Conservation (phyloP, 2,797 vertebrate species). For the Basileuterus tristriatus region DNA sequence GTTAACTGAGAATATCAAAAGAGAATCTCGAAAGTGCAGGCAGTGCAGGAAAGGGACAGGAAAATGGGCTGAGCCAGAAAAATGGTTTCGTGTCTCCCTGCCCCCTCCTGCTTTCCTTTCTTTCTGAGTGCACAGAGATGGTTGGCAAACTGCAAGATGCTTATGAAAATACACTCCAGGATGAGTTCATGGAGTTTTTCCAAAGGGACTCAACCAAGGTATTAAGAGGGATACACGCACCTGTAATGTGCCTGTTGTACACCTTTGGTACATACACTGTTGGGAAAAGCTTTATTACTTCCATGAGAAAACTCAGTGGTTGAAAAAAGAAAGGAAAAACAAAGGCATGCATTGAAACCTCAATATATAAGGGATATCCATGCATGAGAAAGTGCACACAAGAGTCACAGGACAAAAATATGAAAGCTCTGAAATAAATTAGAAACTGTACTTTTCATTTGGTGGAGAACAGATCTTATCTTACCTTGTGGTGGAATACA, state of each 20-base stretch:
- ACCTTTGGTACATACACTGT: background rate
- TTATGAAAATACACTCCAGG: background rate
- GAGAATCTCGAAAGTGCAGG: background rate
- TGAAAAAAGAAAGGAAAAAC: background rate
- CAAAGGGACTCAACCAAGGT: background rate
- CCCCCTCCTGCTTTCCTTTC: accelerated
- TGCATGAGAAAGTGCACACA: background rate
- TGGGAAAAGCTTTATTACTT: background rate
- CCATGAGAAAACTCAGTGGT: background rate
- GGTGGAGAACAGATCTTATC: constrained; percentile 26
- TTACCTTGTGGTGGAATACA: constrained; percentile 92
- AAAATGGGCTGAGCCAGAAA: background rate
- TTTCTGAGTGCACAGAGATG: background rate
- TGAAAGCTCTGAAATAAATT: background rate
- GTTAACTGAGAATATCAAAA: background rate
- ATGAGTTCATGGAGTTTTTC: background rate
- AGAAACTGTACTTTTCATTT: background rate
- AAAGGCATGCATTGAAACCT: background rate
- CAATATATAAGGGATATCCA: background rate
- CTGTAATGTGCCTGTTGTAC: background rate
- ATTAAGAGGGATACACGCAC: background rate
- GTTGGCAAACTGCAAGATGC: background rate
- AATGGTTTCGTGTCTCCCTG: accelerated
- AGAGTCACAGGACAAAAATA: background rate
- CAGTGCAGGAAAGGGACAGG: background rate